Conservation (phyloP, 2,797 vertebrate species). For the Leptatherina wallacei region DNA sequence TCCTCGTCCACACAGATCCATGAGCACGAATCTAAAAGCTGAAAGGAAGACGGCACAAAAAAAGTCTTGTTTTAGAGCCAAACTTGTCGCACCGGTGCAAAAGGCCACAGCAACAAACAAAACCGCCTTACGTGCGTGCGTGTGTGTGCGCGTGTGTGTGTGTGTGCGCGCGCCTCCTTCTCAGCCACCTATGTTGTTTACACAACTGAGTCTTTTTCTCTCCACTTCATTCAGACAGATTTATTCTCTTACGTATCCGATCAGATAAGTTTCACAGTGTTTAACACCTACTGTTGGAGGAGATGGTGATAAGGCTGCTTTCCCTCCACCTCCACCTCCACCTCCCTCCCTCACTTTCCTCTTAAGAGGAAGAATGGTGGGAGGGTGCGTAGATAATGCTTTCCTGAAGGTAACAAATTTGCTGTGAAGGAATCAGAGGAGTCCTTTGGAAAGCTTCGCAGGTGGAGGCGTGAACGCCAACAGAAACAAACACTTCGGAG, state of each 20-base stretch:
- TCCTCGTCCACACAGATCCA: neutral
- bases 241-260: conserved; percentile 77
- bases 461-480: conserved; percentile 1
- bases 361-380: neutral
- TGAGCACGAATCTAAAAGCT: conserved; percentile 4
- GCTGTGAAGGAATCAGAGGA: conserved; percentile 30
- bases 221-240: conserved; percentile 60
- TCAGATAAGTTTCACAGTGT: conserved; percentile 76
- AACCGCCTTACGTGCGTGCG: too few relatives aligned
- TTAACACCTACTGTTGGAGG: conserved; percentile 80
- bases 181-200: conserved; percentile 67
- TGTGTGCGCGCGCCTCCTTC: conserved; percentile 30
- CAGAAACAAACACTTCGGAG: conserved; percentile 25
- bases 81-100: conserved; percentile 60
- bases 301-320: conserved; percentile 61
- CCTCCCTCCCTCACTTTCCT: neutral
- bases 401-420: conserved; percentile 69
- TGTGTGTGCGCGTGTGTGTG: too few relatives aligned
- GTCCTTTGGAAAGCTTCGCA: conserved; percentile 28
- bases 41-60: conserved; percentile 4
- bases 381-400: conserved; percentile 50
- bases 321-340: conserved; percentile 18
- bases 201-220: conserved; percentile 64
- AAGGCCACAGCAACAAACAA: conserved; percentile 65
- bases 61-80: conserved; percentile 38